Base-by-base conservation (phyloP, 2,888 invertebrate genomes). In the Meloe dianella region DNA sequence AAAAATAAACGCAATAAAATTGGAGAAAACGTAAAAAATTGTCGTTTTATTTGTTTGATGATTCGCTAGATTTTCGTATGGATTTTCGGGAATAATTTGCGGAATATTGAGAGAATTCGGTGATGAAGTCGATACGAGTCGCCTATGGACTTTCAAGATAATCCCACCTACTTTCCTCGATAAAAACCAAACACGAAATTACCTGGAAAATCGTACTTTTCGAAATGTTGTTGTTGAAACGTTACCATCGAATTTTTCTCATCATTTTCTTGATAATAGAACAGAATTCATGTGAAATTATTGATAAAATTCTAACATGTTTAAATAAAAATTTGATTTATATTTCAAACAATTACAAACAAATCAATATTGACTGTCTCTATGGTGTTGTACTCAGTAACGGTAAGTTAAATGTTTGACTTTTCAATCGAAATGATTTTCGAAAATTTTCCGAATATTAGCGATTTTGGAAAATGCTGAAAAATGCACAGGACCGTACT, bases 311-410 rank as follows among this genome's bases (percentile, higher is more conserved):
- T 7, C n/a, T 41, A n/a, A 17, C 0, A 12, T 58, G 54, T 14
- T 66, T 77, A 32, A 72, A 75, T 41, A 70, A 63, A 61, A 71
- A 71, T 57, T 60, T 78, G 57, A 66, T 73, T 27, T 78, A 78
- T 67, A 71, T 79, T 27, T 69, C 74, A 14, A 41, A 56, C 58
- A 71, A 78, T 64, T 61, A 71, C n/a, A 60, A 73, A 30, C 65
- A 70, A 68, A 68, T 73, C 56, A 78, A 75, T 64, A 74, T 75
- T 20, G 79, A 79, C 58, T 77, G 77, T 71, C 65, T 75, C 41
- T 72, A 77, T 24, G 79, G 78, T 24, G 76, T 78, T 7, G 73
- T 69, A 9, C 67, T 79, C 24, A 74, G 74, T 22, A 68, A 69
- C 68, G 76, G 78, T 78, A 73, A 67, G 59, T 27, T 17, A n/a